Conservation (phyloP, 2,888 invertebrate genomes). For the Pilophorus perplexus region DNA sequence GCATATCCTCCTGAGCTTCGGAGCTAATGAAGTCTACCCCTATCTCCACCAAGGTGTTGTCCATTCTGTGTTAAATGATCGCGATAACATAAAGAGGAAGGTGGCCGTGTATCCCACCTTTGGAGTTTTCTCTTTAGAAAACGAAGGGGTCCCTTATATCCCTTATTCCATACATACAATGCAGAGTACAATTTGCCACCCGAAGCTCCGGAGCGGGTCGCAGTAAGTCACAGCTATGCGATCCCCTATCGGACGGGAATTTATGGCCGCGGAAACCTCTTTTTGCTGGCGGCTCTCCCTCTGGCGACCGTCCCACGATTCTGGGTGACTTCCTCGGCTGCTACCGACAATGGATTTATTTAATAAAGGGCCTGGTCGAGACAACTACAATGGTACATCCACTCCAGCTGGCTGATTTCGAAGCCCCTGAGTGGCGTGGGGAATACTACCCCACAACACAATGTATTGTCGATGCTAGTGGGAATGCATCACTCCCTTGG, state of each 20-base stretch:
- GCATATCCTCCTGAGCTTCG: slow-evolving; percentile 24
- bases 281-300: slow-evolving; percentile 17
- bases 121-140: slow-evolving; percentile 16
- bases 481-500: no score
- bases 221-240: slow-evolving; percentile 40
- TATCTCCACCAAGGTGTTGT: slow-evolving; percentile 32
- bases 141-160: slow-evolving; percentile 15
- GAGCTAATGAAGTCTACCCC: slow-evolving; percentile 39
- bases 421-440: no score
- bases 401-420: no score
- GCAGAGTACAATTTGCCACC: slow-evolving; percentile 36
- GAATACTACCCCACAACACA: no score
- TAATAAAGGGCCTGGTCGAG: slow-evolving; percentile 13
- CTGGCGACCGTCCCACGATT: slow-evolving; percentile 27
- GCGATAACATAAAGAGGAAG: slow-evolving; percentile 33
- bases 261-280: slow-evolving; percentile 38
- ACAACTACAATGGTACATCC: no score
- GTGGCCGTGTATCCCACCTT: slow-evolving; percentile 22
- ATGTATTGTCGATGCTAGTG: no score
- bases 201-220: slow-evolving; percentile 5
- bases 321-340: slow-evolving; percentile 34
- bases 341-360: slow-evolving; percentile 9
- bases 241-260: slow-evolving; percentile 38
- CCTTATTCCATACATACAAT: slow-evolving; percentile 27
- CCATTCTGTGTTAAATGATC: slow-evolving; percentile 41